Conservation (phyloP, 2,888 invertebrate genomes). For the Aspidapion aeneum region DNA sequence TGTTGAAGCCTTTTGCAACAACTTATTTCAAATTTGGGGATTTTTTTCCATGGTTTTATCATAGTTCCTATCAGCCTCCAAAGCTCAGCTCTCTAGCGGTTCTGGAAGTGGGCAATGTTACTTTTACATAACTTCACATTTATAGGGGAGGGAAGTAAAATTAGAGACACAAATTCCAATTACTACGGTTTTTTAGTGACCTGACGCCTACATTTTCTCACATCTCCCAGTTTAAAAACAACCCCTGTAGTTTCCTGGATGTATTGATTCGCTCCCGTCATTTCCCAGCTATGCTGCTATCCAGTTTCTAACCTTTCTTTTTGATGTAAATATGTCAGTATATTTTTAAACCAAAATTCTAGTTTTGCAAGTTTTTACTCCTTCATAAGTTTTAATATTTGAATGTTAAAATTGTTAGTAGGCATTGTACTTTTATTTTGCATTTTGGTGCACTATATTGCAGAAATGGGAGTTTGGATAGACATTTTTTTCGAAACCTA, state of each 20-base stretch:
- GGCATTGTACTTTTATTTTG: neutral
- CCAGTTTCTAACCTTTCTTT: constrained; percentile 11
- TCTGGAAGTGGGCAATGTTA: too few relatives aligned
- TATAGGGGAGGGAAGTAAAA: too few relatives aligned
- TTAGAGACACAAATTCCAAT: too few relatives aligned
- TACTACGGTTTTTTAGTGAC: too few relatives aligned
- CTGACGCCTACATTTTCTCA: too few relatives aligned
- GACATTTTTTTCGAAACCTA: neutral
- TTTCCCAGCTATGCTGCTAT: constrained; percentile 2
- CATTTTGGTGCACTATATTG: neutral
- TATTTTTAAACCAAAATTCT: constrained; percentile 6
- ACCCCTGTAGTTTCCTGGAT: constrained; percentile 5
- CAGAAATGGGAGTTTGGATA: neutral
- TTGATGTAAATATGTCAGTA: constrained; percentile 10
- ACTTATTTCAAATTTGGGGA: too few relatives aligned
- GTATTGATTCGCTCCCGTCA: constrained; percentile 12
- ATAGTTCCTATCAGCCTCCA: too few relatives aligned
- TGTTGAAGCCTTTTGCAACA: too few relatives aligned
- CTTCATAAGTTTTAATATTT: neutral
- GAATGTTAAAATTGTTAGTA: neutral
- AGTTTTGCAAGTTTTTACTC: constrained; percentile 9
- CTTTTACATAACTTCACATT: too few relatives aligned
- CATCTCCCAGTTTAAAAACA: neutral
- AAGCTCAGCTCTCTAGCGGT: too few relatives aligned
- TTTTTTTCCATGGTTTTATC: too few relatives aligned